Evolutionary conservation across 1,140 invertebrate genomes (phyloP).

Genomic region (Cydia amplana): DNA sequence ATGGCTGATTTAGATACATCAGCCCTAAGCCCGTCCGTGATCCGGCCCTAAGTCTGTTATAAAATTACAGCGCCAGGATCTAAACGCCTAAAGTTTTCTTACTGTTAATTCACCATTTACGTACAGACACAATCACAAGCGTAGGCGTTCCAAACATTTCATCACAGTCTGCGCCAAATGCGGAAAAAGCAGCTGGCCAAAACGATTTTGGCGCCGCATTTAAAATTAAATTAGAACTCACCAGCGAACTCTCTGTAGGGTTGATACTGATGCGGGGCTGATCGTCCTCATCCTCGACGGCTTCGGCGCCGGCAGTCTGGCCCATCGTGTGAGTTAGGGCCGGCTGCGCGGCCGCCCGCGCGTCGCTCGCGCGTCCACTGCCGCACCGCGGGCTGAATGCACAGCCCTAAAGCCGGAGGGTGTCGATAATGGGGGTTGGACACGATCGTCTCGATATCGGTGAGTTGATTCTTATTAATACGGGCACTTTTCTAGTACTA

Average conservation of each 20-base stretch:
- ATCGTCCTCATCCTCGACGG: conserved; percentile 59
- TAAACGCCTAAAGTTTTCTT: neutral
- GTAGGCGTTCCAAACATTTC: conserved; percentile 7
- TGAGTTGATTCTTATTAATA: neutral
- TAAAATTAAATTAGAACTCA: conserved; percentile 44
- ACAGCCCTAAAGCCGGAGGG: conserved; percentile 44
- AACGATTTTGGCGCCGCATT: neutral
- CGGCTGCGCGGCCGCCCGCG: conserved; percentile 64
- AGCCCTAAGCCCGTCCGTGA: too few species aligned
- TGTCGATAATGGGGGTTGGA: conserved; percentile 36
- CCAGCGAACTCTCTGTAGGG: conserved; percentile 64
- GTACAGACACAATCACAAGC: neutral
- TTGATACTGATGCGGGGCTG: conserved; percentile 67
- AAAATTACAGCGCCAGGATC: neutral
- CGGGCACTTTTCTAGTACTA: neutral
- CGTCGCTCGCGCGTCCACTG: conserved; percentile 69
- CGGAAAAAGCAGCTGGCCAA: neutral
- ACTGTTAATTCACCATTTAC: neutral
- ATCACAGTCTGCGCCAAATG: neutral
- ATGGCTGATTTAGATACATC: too few species aligned
- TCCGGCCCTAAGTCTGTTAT: neutral
- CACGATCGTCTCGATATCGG: conserved; percentile 40
- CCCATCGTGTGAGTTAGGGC: conserved; percentile 54
- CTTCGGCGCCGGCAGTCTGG: conserved; percentile 63
- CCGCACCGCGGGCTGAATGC: conserved; percentile 58